phyloP scores from a whole-genome alignment of 2,797 vertebrate species.

The Danio albolineatus region DNA sequence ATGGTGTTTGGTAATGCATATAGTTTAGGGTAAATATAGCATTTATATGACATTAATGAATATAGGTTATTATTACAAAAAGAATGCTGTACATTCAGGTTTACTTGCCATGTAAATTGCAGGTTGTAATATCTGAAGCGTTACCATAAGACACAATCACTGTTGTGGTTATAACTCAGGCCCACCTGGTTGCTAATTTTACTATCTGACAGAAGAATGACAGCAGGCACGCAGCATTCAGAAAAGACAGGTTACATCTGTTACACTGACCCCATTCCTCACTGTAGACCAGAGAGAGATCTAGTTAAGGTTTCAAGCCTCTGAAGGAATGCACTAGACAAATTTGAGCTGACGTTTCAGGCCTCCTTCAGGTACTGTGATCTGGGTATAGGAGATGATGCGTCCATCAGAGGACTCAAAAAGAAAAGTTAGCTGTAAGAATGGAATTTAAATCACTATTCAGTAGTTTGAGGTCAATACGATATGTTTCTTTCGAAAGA shows the following conservation, averaged over 20 bases:
- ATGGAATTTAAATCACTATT: background rate
- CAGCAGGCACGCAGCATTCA: constrained; percentile 63
- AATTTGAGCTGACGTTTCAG: constrained; percentile 16
- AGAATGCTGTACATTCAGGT: no score
- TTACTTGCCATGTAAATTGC: no score
- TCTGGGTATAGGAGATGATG: constrained; percentile 1
- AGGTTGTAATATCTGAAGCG: no score
- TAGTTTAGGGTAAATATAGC: no score
- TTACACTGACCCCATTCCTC: constrained; percentile 44
- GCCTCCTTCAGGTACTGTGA: constrained; percentile 44
- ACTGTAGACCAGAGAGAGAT: background rate
- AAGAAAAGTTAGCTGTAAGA: background rate
- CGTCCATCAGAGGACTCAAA: background rate
- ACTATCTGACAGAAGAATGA: constrained; percentile 61
- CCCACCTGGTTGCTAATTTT: constrained; percentile 52
- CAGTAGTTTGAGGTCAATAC: background rate
- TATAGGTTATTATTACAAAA: no score
- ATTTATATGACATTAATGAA: no score
- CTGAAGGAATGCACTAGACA: constrained; percentile 37
- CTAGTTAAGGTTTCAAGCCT: constrained; percentile 19
- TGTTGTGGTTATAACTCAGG: background rate
- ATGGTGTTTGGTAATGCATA: no score
- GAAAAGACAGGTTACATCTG: constrained; percentile 43
- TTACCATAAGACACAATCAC: background rate
- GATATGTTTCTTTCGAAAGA: background rate